Percentiles rank a stretch among this genome's conserved stretches.
Evolutionary conservation across 2,888 invertebrate genomes (phyloP).

Genomic region (Apamea monoglypha): DNA sequence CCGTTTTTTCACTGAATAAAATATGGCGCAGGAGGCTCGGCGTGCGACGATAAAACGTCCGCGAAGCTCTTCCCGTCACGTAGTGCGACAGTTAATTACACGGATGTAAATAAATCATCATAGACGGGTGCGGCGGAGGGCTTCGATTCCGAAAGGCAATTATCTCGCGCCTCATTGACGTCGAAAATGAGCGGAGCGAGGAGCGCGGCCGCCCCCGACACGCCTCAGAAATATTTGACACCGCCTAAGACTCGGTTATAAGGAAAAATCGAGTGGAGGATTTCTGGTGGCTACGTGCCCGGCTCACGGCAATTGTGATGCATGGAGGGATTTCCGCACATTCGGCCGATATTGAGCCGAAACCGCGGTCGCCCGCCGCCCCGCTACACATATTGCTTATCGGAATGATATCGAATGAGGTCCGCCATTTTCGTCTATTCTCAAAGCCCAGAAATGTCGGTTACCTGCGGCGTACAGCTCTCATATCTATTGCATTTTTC

Average conservation of each 20-base stretch:
- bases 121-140: constrained; percentile 86
- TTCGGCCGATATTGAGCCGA: constrained; percentile 81
- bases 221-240: constrained; percentile 84
- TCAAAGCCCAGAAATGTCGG: constrained; percentile 75
- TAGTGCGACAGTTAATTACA: constrained; percentile 90
- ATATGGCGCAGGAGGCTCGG: constrained; percentile 84
- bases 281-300: constrained; percentile 83
- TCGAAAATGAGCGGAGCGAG: constrained; percentile 84
- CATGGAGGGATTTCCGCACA: constrained; percentile 85
- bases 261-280: constrained; percentile 84
- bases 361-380: constrained; percentile 75
- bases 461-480: constrained; percentile 70
- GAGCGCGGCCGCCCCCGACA: constrained; percentile 74
- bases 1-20: constrained; percentile 86
- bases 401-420: constrained; percentile 83
- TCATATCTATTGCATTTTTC: constrained; percentile 78
- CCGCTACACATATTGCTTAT: constrained; percentile 83
- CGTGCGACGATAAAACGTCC: constrained; percentile 86
- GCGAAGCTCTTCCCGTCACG: constrained; percentile 88
- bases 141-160: constrained; percentile 89
- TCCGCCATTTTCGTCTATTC: constrained; percentile 81
- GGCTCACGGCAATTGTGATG: constrained; percentile 84
- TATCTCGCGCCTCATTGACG: constrained; percentile 89
- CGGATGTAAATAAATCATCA: constrained; percentile 90
- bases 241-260: constrained; percentile 82